Evolutionary conservation across 2,113 vertebrate species (phyloP).

Genomic region (Gymnorhina tibicen): DNA sequence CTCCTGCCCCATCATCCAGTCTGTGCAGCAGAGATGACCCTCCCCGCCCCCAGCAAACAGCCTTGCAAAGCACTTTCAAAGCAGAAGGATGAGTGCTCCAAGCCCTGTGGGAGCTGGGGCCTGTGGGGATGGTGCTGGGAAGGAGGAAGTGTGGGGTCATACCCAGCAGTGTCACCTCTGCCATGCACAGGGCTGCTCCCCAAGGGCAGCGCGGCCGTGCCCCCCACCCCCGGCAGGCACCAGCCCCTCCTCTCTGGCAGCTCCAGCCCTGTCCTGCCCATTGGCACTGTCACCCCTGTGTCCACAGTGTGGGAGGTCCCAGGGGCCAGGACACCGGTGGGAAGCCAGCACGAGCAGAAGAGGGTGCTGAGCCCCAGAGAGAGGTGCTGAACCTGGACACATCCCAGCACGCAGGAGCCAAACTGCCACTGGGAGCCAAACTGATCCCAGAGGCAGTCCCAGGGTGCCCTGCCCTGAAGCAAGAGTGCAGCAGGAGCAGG

Average conservation of each 20-base stretch:
- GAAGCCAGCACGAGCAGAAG: not conserved
- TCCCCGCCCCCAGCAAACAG: not conserved
- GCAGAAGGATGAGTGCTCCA: not conserved
- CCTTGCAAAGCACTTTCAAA: not conserved
- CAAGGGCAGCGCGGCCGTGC: accelerated
- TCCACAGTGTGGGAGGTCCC: not conserved
- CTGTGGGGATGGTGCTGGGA: accelerated
- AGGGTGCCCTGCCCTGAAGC: accelerated
- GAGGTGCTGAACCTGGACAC: not conserved
- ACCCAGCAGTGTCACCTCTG: not conserved
- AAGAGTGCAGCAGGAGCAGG: not conserved
- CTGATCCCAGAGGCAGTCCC: accelerated
- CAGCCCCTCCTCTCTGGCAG: accelerated
- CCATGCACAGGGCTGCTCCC: not conserved
- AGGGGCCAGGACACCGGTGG: too few relatives aligned
- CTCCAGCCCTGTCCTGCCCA: not conserved
- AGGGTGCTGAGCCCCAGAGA: accelerated
- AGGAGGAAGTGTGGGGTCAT: not conserved
- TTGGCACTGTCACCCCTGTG: not conserved
- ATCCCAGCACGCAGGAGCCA: accelerated
- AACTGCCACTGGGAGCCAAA: accelerated
- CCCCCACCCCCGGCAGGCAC: not conserved
- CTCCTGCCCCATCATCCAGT: accelerated
- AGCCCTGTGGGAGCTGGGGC: too few relatives aligned
- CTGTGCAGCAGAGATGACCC: not conserved